A percentile compares a stretch with the other conserved stretches of the same genome.
These are phyloP conservation scores for Falcaria lacertinaria DNA, from an alignment of 2,888 invertebrate genomes.

Conservation along the genomic window DNA sequence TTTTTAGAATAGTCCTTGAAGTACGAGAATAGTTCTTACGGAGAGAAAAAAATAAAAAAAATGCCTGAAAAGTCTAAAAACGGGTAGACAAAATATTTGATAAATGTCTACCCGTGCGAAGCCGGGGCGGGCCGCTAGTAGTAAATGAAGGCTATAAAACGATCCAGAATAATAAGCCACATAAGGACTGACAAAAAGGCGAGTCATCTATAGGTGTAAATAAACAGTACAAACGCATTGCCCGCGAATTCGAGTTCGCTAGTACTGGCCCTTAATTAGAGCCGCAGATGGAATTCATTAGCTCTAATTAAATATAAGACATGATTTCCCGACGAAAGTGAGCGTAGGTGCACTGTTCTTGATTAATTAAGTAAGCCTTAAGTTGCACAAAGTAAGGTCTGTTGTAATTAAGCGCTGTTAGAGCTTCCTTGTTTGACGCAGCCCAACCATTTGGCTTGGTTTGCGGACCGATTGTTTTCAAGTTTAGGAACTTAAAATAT, in stretches of 20 bases:
- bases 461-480: too few species aligned
- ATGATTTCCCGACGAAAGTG: conserved; percentile 61
- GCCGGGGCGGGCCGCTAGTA: too few species aligned
- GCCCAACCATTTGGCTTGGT: too few species aligned
- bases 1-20: too few species aligned
- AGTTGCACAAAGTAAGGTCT: conserved; percentile 26
- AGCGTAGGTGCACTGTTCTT: conserved; percentile 47
- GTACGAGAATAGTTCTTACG: too few species aligned
- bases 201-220: conserved; percentile 9
- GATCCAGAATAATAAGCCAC: neutral
- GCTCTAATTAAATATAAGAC: conserved; percentile 65
- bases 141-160: too few species aligned
- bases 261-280: conserved; percentile 46
- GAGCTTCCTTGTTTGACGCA: conserved; percentile 13
- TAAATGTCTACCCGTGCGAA: too few species aligned
- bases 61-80: too few species aligned
- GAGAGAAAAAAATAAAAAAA: too few species aligned
- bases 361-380: conserved; percentile 52
- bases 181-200: neutral
- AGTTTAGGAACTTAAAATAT: too few species aligned
- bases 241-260: conserved; percentile 23
- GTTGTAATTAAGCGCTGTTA: conserved; percentile 35
- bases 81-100: too few species aligned
- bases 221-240: conserved; percentile 25
- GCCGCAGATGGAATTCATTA: conserved; percentile 67